Percentiles rank a stretch among this genome's conserved stretches.
Conservation (phyloP, 2,797 vertebrate species). For the Merluccius polli region DNA sequence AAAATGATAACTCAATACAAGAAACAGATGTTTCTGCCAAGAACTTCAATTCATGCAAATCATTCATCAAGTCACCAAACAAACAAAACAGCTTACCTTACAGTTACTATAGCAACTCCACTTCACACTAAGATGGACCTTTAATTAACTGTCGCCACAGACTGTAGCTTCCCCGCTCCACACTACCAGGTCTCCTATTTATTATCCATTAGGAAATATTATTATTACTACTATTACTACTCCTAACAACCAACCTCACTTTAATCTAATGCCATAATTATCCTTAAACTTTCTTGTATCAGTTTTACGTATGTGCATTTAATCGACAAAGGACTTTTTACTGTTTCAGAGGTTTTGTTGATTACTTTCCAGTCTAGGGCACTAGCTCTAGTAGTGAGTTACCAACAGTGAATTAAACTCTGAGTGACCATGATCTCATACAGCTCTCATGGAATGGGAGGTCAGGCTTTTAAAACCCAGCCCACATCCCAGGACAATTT, state of each 20-base stretch:
- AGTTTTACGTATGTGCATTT: neutral
- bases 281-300: too few species aligned
- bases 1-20: neutral
- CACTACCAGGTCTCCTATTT: neutral
- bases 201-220: neutral
- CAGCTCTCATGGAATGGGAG: neutral
- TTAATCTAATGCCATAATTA: neutral
- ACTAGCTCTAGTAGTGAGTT: neutral
- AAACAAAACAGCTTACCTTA: neutral
- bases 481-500: neutral
- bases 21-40: neutral
- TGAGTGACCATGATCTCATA: neutral
- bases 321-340: neutral
- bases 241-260: neutral
- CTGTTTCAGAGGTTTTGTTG: neutral
- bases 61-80: neutral
- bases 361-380: neutral
- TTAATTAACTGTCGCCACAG: neutral
- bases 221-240: neutral
- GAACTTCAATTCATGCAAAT: neutral
- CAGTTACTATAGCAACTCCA: slow-evolving; percentile 3
- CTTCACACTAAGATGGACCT: neutral
- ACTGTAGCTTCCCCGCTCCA: neutral
- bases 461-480: neutral
- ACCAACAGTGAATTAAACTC: neutral